Evolutionary conservation across 2,113 vertebrate species (phyloP).

Genomic region (Sula dactylatra): DNA sequence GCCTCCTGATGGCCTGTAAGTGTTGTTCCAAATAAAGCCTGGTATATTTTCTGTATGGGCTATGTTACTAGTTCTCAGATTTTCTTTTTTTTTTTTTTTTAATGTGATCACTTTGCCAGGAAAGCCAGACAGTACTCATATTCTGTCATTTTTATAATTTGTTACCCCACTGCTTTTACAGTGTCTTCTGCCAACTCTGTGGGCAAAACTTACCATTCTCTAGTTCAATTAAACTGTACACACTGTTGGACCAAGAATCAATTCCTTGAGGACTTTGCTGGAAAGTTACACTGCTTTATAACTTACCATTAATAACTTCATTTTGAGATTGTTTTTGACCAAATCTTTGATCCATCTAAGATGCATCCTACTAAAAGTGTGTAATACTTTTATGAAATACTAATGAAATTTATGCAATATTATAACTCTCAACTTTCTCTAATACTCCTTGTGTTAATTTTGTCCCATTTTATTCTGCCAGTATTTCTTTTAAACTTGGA

Average conservation of each 20-base stretch:
- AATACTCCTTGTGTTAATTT: background rate
- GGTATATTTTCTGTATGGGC: background rate
- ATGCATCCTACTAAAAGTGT: background rate
- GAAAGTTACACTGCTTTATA: background rate
- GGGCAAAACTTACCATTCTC: background rate
- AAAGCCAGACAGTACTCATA: background rate
- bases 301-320: background rate
- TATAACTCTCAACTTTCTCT: background rate
- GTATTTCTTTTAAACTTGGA: background rate
- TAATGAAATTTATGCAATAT: background rate
- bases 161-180: background rate
- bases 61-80: background rate
- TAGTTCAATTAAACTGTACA: background rate
- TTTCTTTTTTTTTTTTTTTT: background rate
- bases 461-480: background rate
- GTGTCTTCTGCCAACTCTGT: background rate
- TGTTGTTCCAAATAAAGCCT: background rate
- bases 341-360: background rate
- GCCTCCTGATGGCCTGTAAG: background rate
- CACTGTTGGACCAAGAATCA: background rate
- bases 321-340: background rate
- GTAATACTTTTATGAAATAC: background rate
- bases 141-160: background rate
- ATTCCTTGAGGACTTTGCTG: background rate
- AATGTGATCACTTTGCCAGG: background rate